Conservation (phyloP, 2,113 vertebrate species). For the Equus przewalskii region DNA sequence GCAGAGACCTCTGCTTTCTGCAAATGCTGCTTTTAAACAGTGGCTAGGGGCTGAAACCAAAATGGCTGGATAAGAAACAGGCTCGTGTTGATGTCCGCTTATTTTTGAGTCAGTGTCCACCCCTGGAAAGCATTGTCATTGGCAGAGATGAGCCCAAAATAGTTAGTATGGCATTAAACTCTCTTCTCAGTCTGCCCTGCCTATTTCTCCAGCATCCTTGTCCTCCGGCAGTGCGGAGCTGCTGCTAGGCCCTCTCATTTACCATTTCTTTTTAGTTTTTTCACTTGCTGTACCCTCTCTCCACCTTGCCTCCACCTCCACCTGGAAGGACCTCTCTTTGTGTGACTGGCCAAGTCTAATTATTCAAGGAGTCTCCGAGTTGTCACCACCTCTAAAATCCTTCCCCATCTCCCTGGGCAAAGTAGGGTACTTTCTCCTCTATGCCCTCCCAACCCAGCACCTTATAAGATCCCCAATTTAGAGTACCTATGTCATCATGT, state of each 20-base stretch:
- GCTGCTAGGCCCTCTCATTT: accelerated
- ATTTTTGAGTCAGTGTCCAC: accelerated
- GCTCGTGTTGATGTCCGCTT: accelerated
- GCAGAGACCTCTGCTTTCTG: constrained; percentile 13
- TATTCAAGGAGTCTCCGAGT: background rate
- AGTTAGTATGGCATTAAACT: accelerated
- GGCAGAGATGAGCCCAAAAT: background rate
- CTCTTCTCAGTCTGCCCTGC: accelerated
- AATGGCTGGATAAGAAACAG: background rate
- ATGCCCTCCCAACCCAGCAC: no score
- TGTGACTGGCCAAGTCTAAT: background rate
- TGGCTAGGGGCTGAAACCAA: background rate
- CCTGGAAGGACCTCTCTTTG: background rate
- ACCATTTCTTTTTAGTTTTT: background rate
- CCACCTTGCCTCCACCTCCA: no score
- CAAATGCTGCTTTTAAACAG: background rate
- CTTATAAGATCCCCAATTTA: background rate
- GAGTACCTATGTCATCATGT: accelerated
- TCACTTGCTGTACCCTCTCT: background rate
- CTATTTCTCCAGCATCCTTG: background rate
- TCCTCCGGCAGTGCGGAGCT: background rate
- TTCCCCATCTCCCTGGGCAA: background rate
- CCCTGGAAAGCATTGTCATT: accelerated
- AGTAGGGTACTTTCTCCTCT: background rate
- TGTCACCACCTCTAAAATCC: background rate